Conservation (phyloP, 2,113 vertebrate species). For the Prunella fulvescens region DNA sequence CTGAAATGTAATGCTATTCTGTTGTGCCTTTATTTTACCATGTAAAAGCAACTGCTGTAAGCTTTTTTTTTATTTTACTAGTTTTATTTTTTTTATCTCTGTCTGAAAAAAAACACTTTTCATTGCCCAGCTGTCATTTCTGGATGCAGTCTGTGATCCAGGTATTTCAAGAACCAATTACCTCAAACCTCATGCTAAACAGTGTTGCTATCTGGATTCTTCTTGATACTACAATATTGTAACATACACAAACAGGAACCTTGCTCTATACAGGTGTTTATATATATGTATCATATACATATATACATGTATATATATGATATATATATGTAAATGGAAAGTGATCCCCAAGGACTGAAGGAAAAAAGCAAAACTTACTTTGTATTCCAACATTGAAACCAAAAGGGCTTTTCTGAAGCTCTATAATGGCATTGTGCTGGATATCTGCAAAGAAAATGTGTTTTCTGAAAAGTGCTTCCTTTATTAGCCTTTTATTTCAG, state of each 20-base stretch:
- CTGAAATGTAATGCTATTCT: conserved; percentile 66
- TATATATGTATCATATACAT: conserved; percentile 45
- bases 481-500: conserved; percentile 64
- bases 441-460: conserved; percentile 24
- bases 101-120: conserved; percentile 13
- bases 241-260: conserved; percentile 62
- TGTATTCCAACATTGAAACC: conserved; percentile 52
- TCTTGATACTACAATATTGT: conserved; percentile 68
- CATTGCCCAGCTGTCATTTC: conserved; percentile 72
- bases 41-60: conserved; percentile 83
- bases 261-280: conserved; percentile 62
- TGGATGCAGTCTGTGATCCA: conserved; percentile 80
- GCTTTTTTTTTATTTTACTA: conserved; percentile 2
- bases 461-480: conserved; percentile 70
- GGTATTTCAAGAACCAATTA: conserved; percentile 85
- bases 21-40: conserved; percentile 81
- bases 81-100: conserved; percentile 11
- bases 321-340: conserved; percentile 44
- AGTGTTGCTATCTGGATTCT: conserved; percentile 78
- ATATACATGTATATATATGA: neutral
- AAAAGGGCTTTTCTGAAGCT: conserved; percentile 63
- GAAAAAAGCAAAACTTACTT: conserved; percentile 44
- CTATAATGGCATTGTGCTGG: conserved; percentile 67
- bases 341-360: conserved; percentile 69
- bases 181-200: conserved; percentile 85